phyloP scores from a whole-genome alignment of 2,113 vertebrate genomes.

The Daubentonia madagascariensis region DNA sequence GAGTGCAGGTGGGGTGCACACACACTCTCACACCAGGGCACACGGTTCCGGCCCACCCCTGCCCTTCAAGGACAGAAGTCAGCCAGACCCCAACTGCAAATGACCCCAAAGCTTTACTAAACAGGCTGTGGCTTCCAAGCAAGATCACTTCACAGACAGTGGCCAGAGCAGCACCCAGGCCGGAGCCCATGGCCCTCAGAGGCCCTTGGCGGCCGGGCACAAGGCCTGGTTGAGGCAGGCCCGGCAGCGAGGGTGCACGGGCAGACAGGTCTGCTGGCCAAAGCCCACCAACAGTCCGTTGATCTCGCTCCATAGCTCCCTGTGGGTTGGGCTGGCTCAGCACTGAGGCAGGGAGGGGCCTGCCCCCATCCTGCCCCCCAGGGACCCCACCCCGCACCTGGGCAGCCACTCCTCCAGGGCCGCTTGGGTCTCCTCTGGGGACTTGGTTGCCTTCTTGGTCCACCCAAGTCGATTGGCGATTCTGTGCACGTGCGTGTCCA shows the following conservation, averaged over 20 bases:
- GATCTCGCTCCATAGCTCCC: constrained; percentile 95
- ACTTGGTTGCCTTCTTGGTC: constrained; percentile 87
- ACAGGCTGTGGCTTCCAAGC: neutral
- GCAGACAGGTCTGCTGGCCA: constrained; percentile 96
- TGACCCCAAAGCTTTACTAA: constrained; percentile 57
- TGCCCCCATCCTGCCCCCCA: neutral
- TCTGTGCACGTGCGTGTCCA: constrained; percentile 97
- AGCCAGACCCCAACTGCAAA: neutral
- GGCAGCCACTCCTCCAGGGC: constrained; percentile 95
- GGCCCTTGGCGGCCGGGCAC: constrained; percentile 87
- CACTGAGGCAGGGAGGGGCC: fast-evolving
- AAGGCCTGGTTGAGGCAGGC: constrained; percentile 90
- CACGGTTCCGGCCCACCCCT: neutral
- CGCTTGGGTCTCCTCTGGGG: constrained; percentile 90
- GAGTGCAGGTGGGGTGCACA: no score
- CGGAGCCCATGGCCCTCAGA: neutral
- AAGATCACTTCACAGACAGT: neutral
- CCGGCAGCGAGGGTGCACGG: constrained; percentile 88
- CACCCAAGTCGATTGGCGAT: constrained; percentile 94
- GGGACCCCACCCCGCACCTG: constrained; percentile 81
- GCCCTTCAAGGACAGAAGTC: neutral
- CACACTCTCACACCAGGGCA: no score
- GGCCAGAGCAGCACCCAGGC: neutral
- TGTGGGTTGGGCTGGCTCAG: constrained; percentile 70
- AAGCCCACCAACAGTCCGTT: constrained; percentile 97